Conservation (phyloP, 2,113 vertebrate genomes). For the Apodemus sylvaticus region DNA sequence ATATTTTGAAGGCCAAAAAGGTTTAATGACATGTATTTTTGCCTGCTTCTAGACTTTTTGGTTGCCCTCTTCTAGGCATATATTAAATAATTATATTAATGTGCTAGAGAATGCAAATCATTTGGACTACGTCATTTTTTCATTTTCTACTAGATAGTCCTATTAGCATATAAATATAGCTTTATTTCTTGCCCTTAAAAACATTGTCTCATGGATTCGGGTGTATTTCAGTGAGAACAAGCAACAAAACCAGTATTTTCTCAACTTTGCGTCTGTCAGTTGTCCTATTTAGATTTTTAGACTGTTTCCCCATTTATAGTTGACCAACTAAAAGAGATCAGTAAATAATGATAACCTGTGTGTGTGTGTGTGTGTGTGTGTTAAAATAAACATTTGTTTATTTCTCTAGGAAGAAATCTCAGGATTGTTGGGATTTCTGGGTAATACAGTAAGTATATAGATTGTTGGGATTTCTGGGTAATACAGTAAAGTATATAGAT, state of each 20-base stretch:
- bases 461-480: constrained; percentile 54
- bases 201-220: not conserved
- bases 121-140: constrained; percentile 31
- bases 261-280: not conserved
- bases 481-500: too few species aligned
- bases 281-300: constrained; percentile 41
- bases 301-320: constrained; percentile 17
- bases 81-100: not conserved
- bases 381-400: constrained; percentile 4
- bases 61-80: not conserved
- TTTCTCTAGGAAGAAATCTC: constrained; percentile 58
- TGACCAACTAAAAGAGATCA: constrained; percentile 14
- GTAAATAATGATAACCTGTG: not conserved
- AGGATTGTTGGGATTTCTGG: too few species aligned
- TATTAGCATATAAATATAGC: constrained; percentile 5
- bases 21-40: not conserved
- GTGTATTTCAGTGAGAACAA: not conserved
- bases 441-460: too few species aligned
- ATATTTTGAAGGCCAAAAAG: not conserved
- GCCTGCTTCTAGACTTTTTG: constrained; percentile 32
- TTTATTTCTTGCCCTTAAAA: constrained; percentile 37
- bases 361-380: too few species aligned
- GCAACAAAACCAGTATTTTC: not conserved
- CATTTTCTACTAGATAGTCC: constrained; percentile 28
- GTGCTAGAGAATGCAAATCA: not conserved